Evolutionary conservation across 1,140 invertebrate species (phyloP), one percentile per base, ranked within the genome.

Genomic region (Campodea augens): DNA sequence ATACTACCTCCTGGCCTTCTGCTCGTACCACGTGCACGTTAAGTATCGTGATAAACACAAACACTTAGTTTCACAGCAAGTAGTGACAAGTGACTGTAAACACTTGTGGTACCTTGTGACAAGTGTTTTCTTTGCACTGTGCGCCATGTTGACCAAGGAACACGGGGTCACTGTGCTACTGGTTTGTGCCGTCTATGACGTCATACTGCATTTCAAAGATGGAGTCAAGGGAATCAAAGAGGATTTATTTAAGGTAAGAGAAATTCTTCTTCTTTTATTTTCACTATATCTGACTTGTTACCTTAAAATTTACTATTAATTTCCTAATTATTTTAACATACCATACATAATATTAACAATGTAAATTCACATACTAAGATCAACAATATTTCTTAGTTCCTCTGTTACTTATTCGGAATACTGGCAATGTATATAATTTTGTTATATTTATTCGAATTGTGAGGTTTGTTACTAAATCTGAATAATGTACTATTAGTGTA

Each of bases 81-180:
- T 21, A 21, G 18, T 12, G 15, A 20, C 20, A 1, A 22, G 32
- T 45, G 44, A 20, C 20, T 27, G 25, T 7, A 39, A 5, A 21
- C 40, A 41, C 25, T 75, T 68, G 71, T 57, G 59, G 54, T 73
- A 60, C 54, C 56, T 75, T 38, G 50, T 53, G 2, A 32, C 57
- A 12, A 64, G 73, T 43, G 55, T 80, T 25, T 41, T 74, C 23
- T 66, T 77, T 47, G 72, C 78, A 1, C 57, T 68, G 3, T 72
- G 70, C 32, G 81, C 81, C 29, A 81, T 86, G 56, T 65, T 90
- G 37, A 81, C 79, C 62, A 91, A 91, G 63, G 91, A 96, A 64
- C 89, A 88, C 13, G 90, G 87, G 18, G 75, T 93, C 46, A 91
- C 86, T 38, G 85, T 90, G 13, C 62, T 95, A 49, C 76, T 78